These are phyloP conservation scores for Hydra vulgaris DNA, from an alignment of 30 jellyfish, hydroid and myxozoan genomes.

Conservation along the genomic window DNA sequence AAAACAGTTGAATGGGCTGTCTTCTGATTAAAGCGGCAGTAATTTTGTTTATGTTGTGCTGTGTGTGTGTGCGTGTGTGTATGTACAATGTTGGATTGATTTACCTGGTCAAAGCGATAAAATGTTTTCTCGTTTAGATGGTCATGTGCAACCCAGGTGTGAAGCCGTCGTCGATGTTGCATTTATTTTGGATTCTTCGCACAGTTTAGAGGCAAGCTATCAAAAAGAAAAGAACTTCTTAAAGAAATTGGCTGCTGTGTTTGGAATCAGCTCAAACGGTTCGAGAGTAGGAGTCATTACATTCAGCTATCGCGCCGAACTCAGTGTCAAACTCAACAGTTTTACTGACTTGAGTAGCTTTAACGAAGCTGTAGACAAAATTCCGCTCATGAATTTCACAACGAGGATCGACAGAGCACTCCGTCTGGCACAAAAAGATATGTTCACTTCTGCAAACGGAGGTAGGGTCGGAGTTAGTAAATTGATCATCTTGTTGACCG, in stretches of 20 bases:
- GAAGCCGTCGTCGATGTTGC: slow-evolving; percentile 56
- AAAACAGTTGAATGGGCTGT: too few species aligned
- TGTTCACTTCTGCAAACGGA: slow-evolving; percentile 39
- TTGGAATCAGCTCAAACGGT: slow-evolving; percentile 48
- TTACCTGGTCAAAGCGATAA: too few species aligned
- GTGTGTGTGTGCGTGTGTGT: too few species aligned
- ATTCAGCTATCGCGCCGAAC: slow-evolving; percentile 76
- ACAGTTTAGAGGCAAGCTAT: slow-evolving; percentile 58
- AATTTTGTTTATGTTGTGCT: too few species aligned
- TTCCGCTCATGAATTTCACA: slow-evolving; percentile 72
- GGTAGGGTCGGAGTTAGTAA: slow-evolving; percentile 60
- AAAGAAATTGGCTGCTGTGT: slow-evolving; percentile 44
- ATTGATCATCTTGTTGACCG: slow-evolving; percentile 58
- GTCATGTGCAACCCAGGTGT: slow-evolving; percentile 15
- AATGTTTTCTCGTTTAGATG: background rate
- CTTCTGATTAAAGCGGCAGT: too few species aligned
- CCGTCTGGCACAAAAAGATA: slow-evolving; percentile 41
- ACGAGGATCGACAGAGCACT: slow-evolving; percentile 86
- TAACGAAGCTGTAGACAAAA: slow-evolving; percentile 63
- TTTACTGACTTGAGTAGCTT: slow-evolving; percentile 38
- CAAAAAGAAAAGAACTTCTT: slow-evolving; percentile 69
- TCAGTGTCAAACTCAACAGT: slow-evolving; percentile 46
- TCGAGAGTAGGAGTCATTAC: slow-evolving; percentile 75
- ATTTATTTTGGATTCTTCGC: slow-evolving; percentile 82
- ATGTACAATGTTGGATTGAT: too few species aligned